Evolutionary conservation across 2,888 invertebrate species (phyloP), one percentile per base, ranked within the genome.

Genomic region (Volucella inanis): DNA sequence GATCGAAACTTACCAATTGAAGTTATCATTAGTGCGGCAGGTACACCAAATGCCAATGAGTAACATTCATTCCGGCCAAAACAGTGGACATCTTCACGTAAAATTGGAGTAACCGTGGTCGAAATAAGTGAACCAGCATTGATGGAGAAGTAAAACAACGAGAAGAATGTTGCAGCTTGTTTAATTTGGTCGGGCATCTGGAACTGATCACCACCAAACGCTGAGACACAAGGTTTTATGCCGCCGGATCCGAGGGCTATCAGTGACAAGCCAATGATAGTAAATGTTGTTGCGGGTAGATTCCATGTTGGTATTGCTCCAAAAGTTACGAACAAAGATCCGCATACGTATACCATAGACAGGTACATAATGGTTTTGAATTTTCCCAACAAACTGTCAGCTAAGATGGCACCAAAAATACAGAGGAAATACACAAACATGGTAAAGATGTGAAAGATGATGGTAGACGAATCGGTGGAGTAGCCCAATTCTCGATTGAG

Each of bases 121-220:
- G 96, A 95, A 59, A 96, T 92, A 72, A 96, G 92, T 76, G 95
- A 95, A 0, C 96, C 97, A 3, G 93, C 91, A 89, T 94, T 94
- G 70, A 94, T 91, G 3, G 93, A 92, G 89, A 96, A 96, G 91
- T 97, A 97, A 89, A 96, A 95, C 3, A 96, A 91, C 22, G 96
- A 96, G 90, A 97, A 97, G 92, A 96, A 97, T 39, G 94, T 92
- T 0, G 94, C 93, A 54, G 96, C 92, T 89, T 95, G 94, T 84
- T 93, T 93, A 14, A 94, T 93, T 92, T 96, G 95, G 61, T 94
- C 92, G 0, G 94, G 94, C 52, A 94, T 89, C 14, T 92, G 91
- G 89, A 96, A 96, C 90, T 96, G 97, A 91, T 97, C 97, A 0
- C 96, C 97, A 3, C 96, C 97, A 90, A 97, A 97, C 0, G 97